A percentile compares a stretch with the other conserved stretches of the same genome.
Conservation (phyloP, 2,888 invertebrate species). For the Ephialtes manifestator region DNA sequence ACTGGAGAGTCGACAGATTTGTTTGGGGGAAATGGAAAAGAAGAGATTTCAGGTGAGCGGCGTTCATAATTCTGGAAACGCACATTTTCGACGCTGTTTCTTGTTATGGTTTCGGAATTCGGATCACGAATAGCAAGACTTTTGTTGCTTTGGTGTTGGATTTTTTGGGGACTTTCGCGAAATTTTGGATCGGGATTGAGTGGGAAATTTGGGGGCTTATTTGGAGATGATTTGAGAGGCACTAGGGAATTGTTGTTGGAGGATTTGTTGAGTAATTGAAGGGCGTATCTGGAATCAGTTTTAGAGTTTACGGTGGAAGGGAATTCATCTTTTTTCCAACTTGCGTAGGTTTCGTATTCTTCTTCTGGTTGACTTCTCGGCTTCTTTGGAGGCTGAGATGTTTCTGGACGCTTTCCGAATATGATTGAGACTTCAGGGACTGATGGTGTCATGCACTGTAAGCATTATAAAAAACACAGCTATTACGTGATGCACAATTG, state of each 20-base stretch:
- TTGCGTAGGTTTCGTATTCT: slow-evolving; percentile 76
- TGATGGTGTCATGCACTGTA: slow-evolving; percentile 77
- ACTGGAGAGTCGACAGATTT: background rate
- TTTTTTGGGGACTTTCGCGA: background rate
- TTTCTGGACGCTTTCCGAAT: slow-evolving; percentile 75
- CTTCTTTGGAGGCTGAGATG: background rate
- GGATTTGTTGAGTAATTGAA: slow-evolving; percentile 16
- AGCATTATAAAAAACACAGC: slow-evolving; percentile 29
- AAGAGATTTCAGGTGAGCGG: slow-evolving; percentile 1
- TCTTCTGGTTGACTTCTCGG: slow-evolving; percentile 26
- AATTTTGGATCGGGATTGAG: slow-evolving; percentile 55
- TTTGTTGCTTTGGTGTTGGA: background rate
- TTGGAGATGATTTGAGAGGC: background rate
- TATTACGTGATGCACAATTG: background rate
- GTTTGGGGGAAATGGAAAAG: background rate
- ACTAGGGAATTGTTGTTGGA: background rate
- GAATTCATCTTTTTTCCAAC: slow-evolving; percentile 79
- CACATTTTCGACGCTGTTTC: background rate
- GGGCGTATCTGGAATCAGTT: slow-evolving; percentile 12
- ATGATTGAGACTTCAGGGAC: slow-evolving; percentile 83
- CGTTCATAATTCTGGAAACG: background rate
- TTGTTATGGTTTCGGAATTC: background rate
- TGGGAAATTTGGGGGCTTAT: background rate
- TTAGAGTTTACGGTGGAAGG: slow-evolving; percentile 45
- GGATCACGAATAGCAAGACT: slow-evolving; percentile 1